A percentile compares a stretch with the other conserved stretches of the same genome.
Conservation (phyloP, 2,888 invertebrate genomes). For the Pollenia labialis region DNA sequence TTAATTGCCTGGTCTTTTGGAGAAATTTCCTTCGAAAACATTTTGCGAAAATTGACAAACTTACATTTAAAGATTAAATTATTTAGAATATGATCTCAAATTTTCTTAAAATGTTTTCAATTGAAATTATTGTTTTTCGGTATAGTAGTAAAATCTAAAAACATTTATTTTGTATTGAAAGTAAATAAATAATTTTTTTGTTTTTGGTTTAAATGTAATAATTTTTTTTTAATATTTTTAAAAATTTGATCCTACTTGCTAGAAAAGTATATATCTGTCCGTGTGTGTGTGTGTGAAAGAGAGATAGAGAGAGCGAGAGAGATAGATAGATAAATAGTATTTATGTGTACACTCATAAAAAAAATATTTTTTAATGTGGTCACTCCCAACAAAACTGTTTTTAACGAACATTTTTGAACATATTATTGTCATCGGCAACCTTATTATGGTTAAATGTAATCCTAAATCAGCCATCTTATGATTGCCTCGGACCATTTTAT, state of each 20-base stretch:
- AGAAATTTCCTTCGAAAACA: conserved; percentile 66
- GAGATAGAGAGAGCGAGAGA: neutral
- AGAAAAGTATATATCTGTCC: conserved; percentile 43
- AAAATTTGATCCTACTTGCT: conserved; percentile 29
- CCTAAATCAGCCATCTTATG: no score
- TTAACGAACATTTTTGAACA: no score
- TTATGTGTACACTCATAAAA: neutral
- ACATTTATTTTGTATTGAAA: conserved; percentile 19
- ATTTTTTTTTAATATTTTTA: conserved; percentile 10
- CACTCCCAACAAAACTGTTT: no score
- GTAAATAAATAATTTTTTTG: neutral
- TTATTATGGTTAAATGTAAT: no score
- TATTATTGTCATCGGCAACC: no score
- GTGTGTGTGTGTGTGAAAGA: neutral
- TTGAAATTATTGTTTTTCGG: conserved; percentile 48
- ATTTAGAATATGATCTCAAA: conserved; percentile 74
- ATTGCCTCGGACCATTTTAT: no score
- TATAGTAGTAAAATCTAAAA: conserved; percentile 9
- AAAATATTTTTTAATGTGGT: no score
- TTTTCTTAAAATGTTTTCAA: conserved; percentile 68
- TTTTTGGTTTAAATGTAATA: conserved; percentile 7
- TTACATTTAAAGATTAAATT: conserved; percentile 74
- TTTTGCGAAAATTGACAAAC: conserved; percentile 70
- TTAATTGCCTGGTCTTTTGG: conserved; percentile 27
- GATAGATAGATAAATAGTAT: neutral